Evolutionary conservation across 2,797 vertebrate species (phyloP).

Genomic region (Syndactyla subalaris): DNA sequence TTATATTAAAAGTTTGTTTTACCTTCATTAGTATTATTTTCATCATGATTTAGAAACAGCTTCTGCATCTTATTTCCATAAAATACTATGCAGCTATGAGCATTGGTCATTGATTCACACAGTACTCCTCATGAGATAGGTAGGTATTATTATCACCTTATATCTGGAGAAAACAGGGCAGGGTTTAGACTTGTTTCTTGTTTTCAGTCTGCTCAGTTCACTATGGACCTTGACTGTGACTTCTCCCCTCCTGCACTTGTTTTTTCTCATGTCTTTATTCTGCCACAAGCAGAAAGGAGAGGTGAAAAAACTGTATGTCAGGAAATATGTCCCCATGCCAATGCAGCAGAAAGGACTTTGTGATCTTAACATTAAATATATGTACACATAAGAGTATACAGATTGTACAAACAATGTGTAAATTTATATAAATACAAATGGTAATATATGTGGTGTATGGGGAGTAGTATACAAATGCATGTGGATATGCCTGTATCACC

Average conservation of each 20-base stretch:
- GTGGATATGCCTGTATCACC: not conserved
- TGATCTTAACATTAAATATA: not conserved
- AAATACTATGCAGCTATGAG: not conserved
- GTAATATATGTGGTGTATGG: too few species aligned
- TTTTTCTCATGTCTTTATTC: not conserved
- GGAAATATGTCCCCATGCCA: not conserved
- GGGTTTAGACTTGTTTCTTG: not conserved
- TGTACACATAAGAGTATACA: not conserved
- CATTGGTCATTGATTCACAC: not conserved
- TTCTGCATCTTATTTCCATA: conserved; percentile 5
- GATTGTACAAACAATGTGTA: not conserved
- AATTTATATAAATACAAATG: not conserved
- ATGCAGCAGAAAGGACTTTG: not conserved
- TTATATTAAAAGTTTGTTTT: conserved; percentile 16
- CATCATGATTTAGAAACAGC: not conserved
- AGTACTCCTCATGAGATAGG: not conserved
- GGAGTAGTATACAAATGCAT: not conserved
- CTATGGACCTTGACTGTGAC: not conserved
- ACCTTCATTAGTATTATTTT: not conserved
- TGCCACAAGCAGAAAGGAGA: not conserved
- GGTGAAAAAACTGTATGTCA: not conserved
- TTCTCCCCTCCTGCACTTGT: not conserved
- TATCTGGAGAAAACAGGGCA: not conserved
- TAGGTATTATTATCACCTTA: not conserved
- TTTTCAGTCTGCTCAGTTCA: not conserved